Evolutionary conservation across 2,113 vertebrate species (phyloP), one percentile per base, ranked within the genome.

Genomic region (Ivindomyrus marchei): DNA sequence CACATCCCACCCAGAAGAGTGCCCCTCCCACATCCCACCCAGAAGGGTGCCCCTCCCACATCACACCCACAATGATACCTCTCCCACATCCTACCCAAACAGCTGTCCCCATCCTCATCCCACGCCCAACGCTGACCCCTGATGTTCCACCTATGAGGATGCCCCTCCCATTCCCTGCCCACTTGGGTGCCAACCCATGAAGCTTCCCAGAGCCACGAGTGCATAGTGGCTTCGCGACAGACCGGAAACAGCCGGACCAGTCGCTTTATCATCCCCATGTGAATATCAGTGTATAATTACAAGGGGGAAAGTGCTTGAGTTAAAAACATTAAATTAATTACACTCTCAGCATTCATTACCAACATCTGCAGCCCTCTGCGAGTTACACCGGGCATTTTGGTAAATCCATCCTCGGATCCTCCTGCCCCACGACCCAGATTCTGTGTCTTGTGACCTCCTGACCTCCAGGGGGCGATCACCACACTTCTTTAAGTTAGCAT

Each of bases 251-350:
- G 45, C 4, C 45, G 15, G 45, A 47, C 15, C 19, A 85, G 19
- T 85, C 3, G 1, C 13, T 80, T 47, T 45, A 9, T 27, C 5
- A 49, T 49, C 45, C 46, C 45, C 46, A n/a, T 49, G 45, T 49
- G 83, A 47, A 85, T 49, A 85, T 85, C 24, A 27, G n/a, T 86
- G 84, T 24, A 86, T 86, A 27, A 49, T n/a, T 86, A 86, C 84
- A n/a, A 27, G 84, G 15, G n/a, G 1, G 4, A 19, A 86, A 86
- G 36, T 80, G 36, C 36, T 80, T 39, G 17, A 80, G 84, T 47
- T 86, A 47, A 86, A 85, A 47, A 50, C 47, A 27, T 50, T 21
- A 1, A 86, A 27, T n/a, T 47, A 86, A 47, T 49, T 86, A 80
- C 36, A 42, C 74, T 19, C 74, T 80, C 74, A 80, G 36, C 5